Conservation (phyloP, 2,888 invertebrate genomes). For the Microctonus aethiopoides region DNA sequence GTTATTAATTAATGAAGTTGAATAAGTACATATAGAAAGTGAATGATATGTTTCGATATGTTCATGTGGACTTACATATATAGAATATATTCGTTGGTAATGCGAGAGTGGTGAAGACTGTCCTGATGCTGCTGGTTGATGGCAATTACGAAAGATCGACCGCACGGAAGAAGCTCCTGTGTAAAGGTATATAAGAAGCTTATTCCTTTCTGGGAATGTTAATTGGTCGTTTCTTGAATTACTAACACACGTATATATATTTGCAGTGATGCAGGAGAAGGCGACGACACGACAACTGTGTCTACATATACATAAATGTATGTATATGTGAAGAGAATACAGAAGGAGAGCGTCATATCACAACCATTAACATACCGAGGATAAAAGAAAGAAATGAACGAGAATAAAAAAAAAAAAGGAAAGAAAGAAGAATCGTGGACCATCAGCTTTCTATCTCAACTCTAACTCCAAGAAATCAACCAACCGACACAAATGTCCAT, state of each 20-base stretch:
- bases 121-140: constrained; percentile 1
- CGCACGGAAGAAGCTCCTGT: constrained; percentile 35
- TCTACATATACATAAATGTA: neutral
- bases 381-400: constrained; percentile 36
- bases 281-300: neutral
- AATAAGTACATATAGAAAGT: neutral
- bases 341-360: constrained; percentile 46
- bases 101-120: neutral
- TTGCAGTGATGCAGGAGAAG: constrained; percentile 9
- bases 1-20: neutral
- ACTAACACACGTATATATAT: constrained; percentile 42
- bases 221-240: constrained; percentile 61
- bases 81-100: neutral
- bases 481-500: constrained; percentile 3
- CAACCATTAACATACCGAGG: constrained; percentile 58
- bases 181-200: constrained; percentile 40
- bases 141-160: constrained; percentile 28
- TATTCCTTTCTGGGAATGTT: constrained; percentile 57
- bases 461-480: constrained; percentile 41
- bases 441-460: constrained; percentile 35
- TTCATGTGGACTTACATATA: neutral
- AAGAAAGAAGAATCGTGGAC: neutral
- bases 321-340: constrained; percentile 23
- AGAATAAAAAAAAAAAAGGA: constrained; percentile 39
- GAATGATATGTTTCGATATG: neutral